Conservation (phyloP, 2,888 invertebrate genomes). For the Antheraea yamamai region DNA sequence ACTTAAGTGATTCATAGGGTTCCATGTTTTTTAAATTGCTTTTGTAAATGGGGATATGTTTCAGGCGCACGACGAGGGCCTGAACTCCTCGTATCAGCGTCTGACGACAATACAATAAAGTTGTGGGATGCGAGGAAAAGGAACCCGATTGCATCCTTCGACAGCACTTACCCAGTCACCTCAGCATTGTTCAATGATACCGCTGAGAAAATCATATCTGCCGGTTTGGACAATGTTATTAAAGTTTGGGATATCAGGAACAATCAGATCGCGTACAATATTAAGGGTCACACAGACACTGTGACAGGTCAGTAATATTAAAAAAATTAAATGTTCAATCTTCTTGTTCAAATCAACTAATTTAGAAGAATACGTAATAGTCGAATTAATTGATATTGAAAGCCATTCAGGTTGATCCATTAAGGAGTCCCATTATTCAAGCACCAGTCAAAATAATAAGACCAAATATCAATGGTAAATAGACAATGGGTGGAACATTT, state of each 20-base stretch:
- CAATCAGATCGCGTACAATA: slow-evolving; percentile 89
- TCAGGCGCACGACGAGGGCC: slow-evolving; percentile 92
- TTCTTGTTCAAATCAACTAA: no score
- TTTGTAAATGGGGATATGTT: background rate
- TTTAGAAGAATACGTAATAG: no score
- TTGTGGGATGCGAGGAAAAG: slow-evolving; percentile 96
- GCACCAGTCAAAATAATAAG: no score
- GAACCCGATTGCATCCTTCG: slow-evolving; percentile 87
- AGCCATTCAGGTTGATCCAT: no score
- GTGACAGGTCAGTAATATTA: slow-evolving; percentile 85
- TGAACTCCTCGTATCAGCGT: slow-evolving; percentile 94
- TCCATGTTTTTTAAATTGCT: background rate
- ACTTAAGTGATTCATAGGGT: no score
- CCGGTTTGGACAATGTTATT: slow-evolving; percentile 98
- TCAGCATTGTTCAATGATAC: slow-evolving; percentile 97
- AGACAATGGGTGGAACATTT: no score
- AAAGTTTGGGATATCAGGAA: slow-evolving; percentile 99
- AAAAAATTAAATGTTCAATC: no score
- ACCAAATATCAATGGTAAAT: no score
- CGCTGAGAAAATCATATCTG: slow-evolving; percentile 96
- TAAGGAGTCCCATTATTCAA: no score
- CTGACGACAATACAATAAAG: slow-evolving; percentile 96
- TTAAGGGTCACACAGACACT: slow-evolving; percentile 97
- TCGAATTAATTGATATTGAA: no score
- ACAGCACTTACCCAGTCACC: slow-evolving; percentile 89